These are phyloP conservation scores for Microcebus griseorufus DNA, from an alignment of 2,113 vertebrate species.

Conservation along the genomic window DNA sequence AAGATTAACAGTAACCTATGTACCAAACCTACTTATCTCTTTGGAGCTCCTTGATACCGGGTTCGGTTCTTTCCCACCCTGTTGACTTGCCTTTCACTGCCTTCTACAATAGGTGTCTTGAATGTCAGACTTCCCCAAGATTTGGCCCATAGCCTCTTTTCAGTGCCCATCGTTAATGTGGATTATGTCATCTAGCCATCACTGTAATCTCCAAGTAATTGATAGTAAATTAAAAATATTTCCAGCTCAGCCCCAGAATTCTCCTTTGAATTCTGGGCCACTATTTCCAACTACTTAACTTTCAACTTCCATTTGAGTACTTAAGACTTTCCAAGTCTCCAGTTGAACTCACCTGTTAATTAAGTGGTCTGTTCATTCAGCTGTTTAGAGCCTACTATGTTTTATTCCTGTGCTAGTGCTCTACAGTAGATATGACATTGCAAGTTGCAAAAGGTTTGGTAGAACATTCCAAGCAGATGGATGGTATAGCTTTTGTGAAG, in stretches of 20 bases:
- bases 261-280: constrained; percentile 1
- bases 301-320: background rate
- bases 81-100: background rate
- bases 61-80: background rate
- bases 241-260: background rate
- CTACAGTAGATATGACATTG: background rate
- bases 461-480: background rate
- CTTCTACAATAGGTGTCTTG: background rate
- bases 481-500: background rate
- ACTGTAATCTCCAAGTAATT: background rate
- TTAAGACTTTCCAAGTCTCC: background rate
- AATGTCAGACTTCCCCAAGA: background rate
- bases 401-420: background rate
- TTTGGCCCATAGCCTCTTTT: background rate
- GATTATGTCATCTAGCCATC: background rate
- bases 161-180: background rate
- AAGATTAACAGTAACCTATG: background rate
- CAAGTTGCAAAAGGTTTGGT: background rate
- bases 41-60: background rate
- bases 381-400: background rate
- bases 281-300: background rate
- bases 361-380: background rate
- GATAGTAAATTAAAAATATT: background rate
- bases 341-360: background rate
- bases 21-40: background rate